Evolutionary conservation across 2,888 invertebrate species (phyloP).

Genomic region (Chouioia cunea): DNA sequence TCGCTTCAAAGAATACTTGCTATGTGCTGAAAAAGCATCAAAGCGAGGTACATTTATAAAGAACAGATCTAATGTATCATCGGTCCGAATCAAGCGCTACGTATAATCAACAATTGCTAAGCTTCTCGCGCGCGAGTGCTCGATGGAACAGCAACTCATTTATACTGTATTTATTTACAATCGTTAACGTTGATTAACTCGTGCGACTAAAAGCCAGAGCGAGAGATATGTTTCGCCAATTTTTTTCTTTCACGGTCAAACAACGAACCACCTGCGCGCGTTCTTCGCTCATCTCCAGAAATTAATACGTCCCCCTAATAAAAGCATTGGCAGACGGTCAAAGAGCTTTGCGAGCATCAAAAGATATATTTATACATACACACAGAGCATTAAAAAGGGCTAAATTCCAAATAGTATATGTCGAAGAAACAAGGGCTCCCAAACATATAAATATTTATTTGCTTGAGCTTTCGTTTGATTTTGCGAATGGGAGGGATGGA

Average conservation of each 20-base stretch:
- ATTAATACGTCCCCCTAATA: slow-evolving; percentile 41
- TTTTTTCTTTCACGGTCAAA: neutral
- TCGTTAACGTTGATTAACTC: slow-evolving; percentile 4
- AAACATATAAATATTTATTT: slow-evolving; percentile 42
- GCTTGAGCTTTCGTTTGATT: slow-evolving; percentile 41
- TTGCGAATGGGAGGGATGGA: neutral
- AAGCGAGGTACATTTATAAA: slow-evolving; percentile 12
- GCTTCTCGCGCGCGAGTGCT: no score
- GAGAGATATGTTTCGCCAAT: neutral
- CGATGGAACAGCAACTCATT: slow-evolving; percentile 1
- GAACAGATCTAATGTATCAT: slow-evolving; percentile 32
- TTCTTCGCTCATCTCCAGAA: slow-evolving; percentile 31
- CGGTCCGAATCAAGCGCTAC: slow-evolving; percentile 16
- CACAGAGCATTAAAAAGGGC: neutral
- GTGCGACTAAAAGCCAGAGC: neutral
- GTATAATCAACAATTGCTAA: slow-evolving; percentile 33
- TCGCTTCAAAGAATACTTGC: slow-evolving; percentile 15
- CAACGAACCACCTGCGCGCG: neutral
- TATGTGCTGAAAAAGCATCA: neutral
- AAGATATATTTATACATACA: no score
- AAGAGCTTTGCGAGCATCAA: slow-evolving; percentile 17
- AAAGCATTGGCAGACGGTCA: slow-evolving; percentile 45
- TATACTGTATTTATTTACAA: no score
- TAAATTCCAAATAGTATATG: no score
- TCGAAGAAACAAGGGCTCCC: no score